These are phyloP conservation scores for Drosophila nr. medialis DNA, from an alignment of 2,888 invertebrate species.

Conservation along the genomic window DNA sequence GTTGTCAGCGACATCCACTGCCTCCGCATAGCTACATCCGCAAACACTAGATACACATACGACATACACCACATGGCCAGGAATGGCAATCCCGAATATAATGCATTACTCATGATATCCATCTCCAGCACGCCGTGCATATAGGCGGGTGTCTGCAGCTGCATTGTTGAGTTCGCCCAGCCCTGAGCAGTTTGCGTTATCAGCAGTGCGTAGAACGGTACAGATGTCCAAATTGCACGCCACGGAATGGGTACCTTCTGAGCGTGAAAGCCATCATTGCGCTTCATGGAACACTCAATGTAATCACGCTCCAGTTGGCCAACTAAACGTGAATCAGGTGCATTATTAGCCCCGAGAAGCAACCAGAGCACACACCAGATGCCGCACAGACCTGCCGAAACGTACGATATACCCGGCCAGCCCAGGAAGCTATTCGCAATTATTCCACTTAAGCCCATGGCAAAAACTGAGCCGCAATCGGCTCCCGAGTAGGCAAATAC, in stretches of 20 bases:
- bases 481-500: constrained; percentile 86
- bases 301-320: constrained; percentile 86
- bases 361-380: constrained; percentile 86
- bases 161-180: constrained; percentile 90
- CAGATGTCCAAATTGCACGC: constrained; percentile 87
- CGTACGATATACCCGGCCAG: constrained; percentile 89
- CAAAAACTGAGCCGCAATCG: constrained; percentile 88
- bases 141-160: constrained; percentile 89
- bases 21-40: constrained; percentile 84
- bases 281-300: constrained; percentile 85
- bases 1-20: constrained; percentile 81
- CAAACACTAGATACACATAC: constrained; percentile 84
- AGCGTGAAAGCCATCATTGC: constrained; percentile 60
- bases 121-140: constrained; percentile 87
- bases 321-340: constrained; percentile 86
- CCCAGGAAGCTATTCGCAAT: constrained; percentile 87
- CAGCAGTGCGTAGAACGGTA: constrained; percentile 86
- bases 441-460: constrained; percentile 87
- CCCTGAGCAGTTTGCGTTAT: constrained; percentile 87
- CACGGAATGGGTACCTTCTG: constrained; percentile 86
- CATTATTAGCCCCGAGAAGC: constrained; percentile 86
- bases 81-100: constrained; percentile 86
- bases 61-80: constrained; percentile 85
- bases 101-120: constrained; percentile 86
- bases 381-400: constrained; percentile 85